Evolutionary conservation across 2,888 invertebrate species (phyloP).

Genomic region (Drosophila ustulata): DNA sequence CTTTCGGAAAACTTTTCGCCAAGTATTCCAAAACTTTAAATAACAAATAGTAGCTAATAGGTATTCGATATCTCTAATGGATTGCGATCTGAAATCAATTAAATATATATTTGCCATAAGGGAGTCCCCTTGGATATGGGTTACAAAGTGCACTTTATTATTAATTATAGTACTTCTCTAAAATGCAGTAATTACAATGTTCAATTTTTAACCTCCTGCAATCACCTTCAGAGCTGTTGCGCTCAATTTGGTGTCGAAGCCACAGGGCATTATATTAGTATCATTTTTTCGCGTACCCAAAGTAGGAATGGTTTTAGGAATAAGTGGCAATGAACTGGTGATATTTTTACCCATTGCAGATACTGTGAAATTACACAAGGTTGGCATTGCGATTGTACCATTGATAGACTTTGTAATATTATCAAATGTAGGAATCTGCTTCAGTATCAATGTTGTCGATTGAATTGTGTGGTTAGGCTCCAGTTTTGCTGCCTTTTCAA

Average conservation of each 20-base stretch:
- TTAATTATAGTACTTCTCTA: background rate
- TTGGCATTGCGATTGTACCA: background rate
- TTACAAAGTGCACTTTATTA: constrained; percentile 7
- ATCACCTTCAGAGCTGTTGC: constrained; percentile 40
- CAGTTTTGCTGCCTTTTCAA: background rate
- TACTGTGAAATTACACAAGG: background rate
- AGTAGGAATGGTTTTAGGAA: background rate
- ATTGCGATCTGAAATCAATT: constrained; percentile 3
- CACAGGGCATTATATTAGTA: background rate
- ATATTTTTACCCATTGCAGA: background rate
- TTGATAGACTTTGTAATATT: background rate
- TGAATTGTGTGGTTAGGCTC: background rate
- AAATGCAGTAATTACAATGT: background rate
- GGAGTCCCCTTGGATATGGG: background rate
- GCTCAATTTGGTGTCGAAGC: constrained; percentile 33
- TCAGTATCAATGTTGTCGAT: background rate
- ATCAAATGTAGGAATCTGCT: background rate
- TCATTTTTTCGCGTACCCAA: background rate
- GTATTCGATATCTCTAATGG: background rate
- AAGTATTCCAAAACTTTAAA: constrained; percentile 11
- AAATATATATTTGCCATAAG: background rate
- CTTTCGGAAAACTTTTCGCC: constrained; percentile 30
- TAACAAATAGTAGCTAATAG: background rate
- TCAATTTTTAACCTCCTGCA: constrained; percentile 21
- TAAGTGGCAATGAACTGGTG: background rate